Evolutionary conservation across 2,113 vertebrate genomes (phyloP).

Genomic region (Notarius quadriscutis): DNA sequence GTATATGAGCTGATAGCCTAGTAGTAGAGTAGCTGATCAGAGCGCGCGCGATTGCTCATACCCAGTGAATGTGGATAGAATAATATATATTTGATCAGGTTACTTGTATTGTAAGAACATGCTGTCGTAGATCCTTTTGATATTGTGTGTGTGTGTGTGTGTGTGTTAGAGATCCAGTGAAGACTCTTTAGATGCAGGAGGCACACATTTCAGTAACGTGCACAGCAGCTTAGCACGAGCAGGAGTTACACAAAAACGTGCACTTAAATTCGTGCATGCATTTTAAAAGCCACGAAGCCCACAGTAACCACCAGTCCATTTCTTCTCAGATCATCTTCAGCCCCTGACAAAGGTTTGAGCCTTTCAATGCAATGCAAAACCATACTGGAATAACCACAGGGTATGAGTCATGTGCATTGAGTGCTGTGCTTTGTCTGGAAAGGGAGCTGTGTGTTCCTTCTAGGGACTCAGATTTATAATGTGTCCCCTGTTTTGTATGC

Average conservation of each 20-base stretch:
- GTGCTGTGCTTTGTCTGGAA: constrained; percentile 37
- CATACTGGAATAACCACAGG: constrained; percentile 19
- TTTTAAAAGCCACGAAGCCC: constrained; percentile 28
- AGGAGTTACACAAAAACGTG: constrained; percentile 5
- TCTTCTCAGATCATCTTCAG: constrained; percentile 3
- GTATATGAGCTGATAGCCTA: too few relatives aligned
- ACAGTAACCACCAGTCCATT: constrained; percentile 9
- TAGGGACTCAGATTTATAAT: constrained; percentile 11
- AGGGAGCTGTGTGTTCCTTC: constrained; percentile 8
- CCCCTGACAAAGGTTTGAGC: constrained; percentile 19
- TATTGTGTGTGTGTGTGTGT: not conserved
- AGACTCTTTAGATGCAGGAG: constrained; percentile 1
- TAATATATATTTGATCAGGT: not conserved
- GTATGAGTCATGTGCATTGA: constrained; percentile 20
- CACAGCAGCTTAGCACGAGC: constrained; percentile 15
- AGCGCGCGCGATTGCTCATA: too few relatives aligned
- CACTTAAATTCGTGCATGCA: not conserved
- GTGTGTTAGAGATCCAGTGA: not conserved
- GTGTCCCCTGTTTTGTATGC: constrained; percentile 33
- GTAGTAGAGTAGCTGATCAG: too few relatives aligned
- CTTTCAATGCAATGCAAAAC: constrained; percentile 1
- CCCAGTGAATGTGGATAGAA: too few relatives aligned
- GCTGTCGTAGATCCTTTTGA: not conserved
- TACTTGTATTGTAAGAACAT: not conserved
- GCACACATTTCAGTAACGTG: constrained; percentile 1